Base-by-base conservation (phyloP, 1,140 invertebrate genomes). In the Calephelis nemesis region DNA sequence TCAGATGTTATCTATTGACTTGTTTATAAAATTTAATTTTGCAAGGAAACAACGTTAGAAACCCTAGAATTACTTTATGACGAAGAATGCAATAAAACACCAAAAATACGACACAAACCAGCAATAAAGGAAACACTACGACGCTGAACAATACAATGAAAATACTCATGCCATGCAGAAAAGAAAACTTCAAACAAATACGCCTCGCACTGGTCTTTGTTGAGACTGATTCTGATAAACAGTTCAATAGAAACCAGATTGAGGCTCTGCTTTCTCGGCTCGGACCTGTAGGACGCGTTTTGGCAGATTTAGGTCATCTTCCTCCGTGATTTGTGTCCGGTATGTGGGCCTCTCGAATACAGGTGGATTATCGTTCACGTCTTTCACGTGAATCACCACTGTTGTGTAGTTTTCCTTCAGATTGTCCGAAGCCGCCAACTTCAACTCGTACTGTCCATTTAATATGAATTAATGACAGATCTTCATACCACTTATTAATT, bases 371-470 rank as follows among this genome's bases (percentile, higher is more conserved):
- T 98, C 97, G 90, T 98, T 98, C 62, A 98, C 97, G 84, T 98
- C 97, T 92, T 98, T 98, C 72, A 98, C 97, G 91, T 98, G 97
- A 79, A 98, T 98, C 75, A 98, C 97, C 48, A 98, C 97, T 7
- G 96, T 98, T 5, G 98, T 98, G 92, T 97, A 97, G 94, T 98
- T 98, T 92, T 98, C 97, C 92, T 98, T 98, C 79, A 98, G 93
- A 93, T 98, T 98, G 92, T 98, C 98, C 58, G 97, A 98, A 13
- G 97, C 97, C 42, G 97, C 97, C 90, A 98, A 92, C 83, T 96
- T 95, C 81, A 98, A 93, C 93, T 98, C 97, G 92, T 98, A 98
- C 97, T 98, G 93, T 73, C 58, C 76, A 65, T 72, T 63, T 72
- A 67, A 69, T 63, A 67, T 50, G 69, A 74, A 67, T 71, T 70